Base-by-base conservation (phyloP, 2,797 vertebrate species). In the Acanthurus leucopareius region DNA sequence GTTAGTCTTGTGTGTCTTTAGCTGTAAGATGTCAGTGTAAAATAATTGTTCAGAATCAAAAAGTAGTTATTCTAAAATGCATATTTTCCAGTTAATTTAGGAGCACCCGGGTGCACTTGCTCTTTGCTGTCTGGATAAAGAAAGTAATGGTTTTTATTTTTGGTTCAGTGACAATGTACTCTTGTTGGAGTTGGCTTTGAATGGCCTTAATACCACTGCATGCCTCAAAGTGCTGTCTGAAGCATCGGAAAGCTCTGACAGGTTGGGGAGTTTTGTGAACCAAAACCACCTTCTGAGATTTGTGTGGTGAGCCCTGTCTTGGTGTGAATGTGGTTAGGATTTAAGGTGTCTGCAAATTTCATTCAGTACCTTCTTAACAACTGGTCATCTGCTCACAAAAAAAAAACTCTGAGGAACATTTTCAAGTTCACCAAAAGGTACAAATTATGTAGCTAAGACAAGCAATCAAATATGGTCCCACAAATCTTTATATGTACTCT, bases 101-200 rank as follows among this genome's bases (percentile, higher is more conserved):
- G 19, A 14, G 40, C 28, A 52, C 44, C 51, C 13, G 57, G 35
- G 2, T 51, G 53, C 79, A 80, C 71, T 71, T 82, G 79, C 57
- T 78, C 15, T 35, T 40, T 69, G 16, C 22, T 13, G 6, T 44
- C n/a, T 60, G 28, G 13, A 25, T 52, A 28, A 32, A 51, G 35
- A 17, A 47, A 74, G 13, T 32, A 49, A 35, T 57, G 6, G 17
- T n/a, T 77, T 71, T 70, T 45, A 69, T 74, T 53, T 38, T 13
- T 71, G 51, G 38, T 74, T 72, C 53, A 13, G 25, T 56, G 15
- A 67, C 52, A 63, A 22, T 49, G 38, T 67, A 16, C 20, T 54
- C 49, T 62, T 63, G 53, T 59, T 75, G 20, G 45, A 65, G 19
- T 72, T 73, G 45, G 38, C 65, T 70, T 72, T 71, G 25, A 77